Base-by-base conservation (phyloP, 1,140 invertebrate genomes). In the Radopholus similis region DNA sequence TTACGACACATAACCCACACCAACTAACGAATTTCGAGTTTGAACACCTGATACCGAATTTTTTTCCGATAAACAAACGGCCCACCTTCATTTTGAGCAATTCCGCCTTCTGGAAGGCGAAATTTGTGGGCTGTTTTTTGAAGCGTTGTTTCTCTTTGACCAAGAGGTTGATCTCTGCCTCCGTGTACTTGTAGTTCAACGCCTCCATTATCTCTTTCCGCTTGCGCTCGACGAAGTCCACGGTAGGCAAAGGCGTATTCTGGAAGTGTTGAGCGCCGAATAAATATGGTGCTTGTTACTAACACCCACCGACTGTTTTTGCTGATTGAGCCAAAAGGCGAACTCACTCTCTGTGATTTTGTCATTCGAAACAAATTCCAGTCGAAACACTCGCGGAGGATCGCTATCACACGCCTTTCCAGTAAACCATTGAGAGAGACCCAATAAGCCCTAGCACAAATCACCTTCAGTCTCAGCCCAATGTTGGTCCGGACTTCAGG, bases 291-390 rank as follows among this genome's bases (percentile, higher is more conserved):
- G 2, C 28, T 23, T 60, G 37, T 30, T 38, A 26, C 8, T 23
- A 60, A 44, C 30, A 15, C 8, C 23, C 30, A 62, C 77, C 13
- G 70, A 49, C 26, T 60, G 83, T 34, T 87, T 86, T 82, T 93
- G 91, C 0, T 90, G 88, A 73, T 92, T 89, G 75, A 89, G 88
- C 94, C 94, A 99, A 82, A 95, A 93, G 38, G 87, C 86, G 82
- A 93, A 98, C 84, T 99, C 95, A 2, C 87, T 88, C 23, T 95
- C 91, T 0, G 90, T 90, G 80, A 97, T 97, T 77, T 93, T 90
- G 80, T 51, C 91, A 87, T 98, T 98, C 4, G 93, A 96, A n/a
- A 98, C 90, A 83, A 95, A 97, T 83, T 97, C 93, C 57, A 98
- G 85, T 34, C 94, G 84, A 82, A 96, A 97, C 0, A 95, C 92